phyloP scores from a whole-genome alignment of 2,888 invertebrate species.

The Vandiemenella viatica region DNA sequence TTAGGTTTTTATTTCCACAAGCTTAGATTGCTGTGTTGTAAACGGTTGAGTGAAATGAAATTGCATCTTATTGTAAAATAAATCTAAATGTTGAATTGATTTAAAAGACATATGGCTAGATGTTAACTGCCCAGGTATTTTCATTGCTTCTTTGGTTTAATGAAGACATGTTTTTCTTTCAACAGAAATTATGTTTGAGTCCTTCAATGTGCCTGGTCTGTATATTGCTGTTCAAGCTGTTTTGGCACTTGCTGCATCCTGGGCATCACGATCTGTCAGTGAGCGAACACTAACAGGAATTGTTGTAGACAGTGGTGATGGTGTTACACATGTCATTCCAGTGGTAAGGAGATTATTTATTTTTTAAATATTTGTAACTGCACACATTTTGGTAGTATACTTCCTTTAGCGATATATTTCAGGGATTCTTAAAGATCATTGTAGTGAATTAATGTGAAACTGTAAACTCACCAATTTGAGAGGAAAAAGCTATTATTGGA shows the following conservation, averaged over 20 bases:
- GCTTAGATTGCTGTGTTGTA: no score
- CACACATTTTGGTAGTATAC: background rate
- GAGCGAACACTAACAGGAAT: constrained; percentile 93
- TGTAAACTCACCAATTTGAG: no score
- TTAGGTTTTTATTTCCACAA: no score
- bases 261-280: constrained; percentile 80
- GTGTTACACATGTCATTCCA: constrained; percentile 98
- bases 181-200: constrained; percentile 98
- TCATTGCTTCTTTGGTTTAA: no score
- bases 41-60: no score
- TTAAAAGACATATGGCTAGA: no score
- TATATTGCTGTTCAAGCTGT: constrained; percentile 99
- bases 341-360: constrained; percentile 47
- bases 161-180: no score
- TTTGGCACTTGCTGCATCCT: constrained; percentile 91
- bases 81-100: no score
- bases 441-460: background rate
- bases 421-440: background rate
- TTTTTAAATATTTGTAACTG: background rate
- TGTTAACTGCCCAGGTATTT: no score
- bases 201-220: constrained; percentile 97
- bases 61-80: no score
- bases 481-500: no score
- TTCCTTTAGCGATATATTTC: background rate
- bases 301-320: constrained; percentile 98